Base-by-base conservation (phyloP, 2,113 vertebrate species). In the Lonchura striata region DNA sequence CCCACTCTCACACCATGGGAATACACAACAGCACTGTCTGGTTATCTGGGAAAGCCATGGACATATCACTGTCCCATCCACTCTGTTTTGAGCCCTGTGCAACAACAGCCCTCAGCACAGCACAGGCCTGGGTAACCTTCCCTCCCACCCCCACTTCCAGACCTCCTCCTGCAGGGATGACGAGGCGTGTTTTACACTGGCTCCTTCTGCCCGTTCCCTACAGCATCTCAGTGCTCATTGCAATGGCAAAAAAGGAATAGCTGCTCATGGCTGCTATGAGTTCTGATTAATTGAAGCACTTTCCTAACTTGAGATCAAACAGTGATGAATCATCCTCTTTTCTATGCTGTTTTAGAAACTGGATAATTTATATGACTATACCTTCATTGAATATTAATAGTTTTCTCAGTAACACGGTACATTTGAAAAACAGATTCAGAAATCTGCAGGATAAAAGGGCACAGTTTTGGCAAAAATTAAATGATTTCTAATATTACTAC, bases 1-100 rank as follows among this genome's bases (percentile, higher is more conserved):
- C 18, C 17, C 0, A 0, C 11, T 47, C 33, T 41, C 10, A 9
- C 0, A 1, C 37, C 15, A 0, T 5, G 30, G 59, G 61, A 42
- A 37, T 27, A 18, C 25, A 35, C 72, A 59, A 6, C 17, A 80
- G 54, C 41, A 2, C 24, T 81, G 27, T 64, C 25, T 25, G 17
- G 4, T n/a, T 46, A 5, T 21, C 17, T 47, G 33, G 25, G 42
- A 56, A 81, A 85, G 33, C 2, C 2, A 50, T 2, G 5, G 63
- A 5, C 13, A 20, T 13, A 2, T 4, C 33, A 11, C 30, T 57
- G 35, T 76, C 52, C 21, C 35, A 9, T 23, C 60, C 33, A 24
- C 17, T 63, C 22, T 64, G 15, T 54, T 78, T 70, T 41, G 13
- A 15, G 13, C 15, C 30, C 47, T n/a, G 42, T 19, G 61, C 30